Evolutionary conservation across 1,140 invertebrate genomes (phyloP).

Genomic region (Drosophila littoralis): DNA sequence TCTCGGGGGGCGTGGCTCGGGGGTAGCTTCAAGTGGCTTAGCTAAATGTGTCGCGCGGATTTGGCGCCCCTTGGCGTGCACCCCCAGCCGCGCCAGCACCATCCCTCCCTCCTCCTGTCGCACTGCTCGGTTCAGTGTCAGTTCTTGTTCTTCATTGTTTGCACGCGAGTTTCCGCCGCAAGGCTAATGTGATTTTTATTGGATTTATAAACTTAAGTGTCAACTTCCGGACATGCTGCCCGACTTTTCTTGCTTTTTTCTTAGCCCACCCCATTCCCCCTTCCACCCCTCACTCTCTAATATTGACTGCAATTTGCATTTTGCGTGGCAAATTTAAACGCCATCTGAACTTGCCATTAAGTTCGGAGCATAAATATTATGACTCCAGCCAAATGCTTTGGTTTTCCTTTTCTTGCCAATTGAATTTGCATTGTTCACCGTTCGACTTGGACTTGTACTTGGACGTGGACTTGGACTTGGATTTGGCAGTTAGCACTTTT

Average conservation of each 20-base stretch:
- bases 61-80: constrained; percentile 6
- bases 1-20: neutral
- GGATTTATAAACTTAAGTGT: constrained; percentile 75
- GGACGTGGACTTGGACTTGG: constrained; percentile 8
- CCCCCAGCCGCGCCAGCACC: neutral
- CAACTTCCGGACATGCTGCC: constrained; percentile 56
- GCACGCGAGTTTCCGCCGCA: constrained; percentile 61
- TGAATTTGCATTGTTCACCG: constrained; percentile 54
- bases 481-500: constrained; percentile 5
- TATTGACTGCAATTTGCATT: constrained; percentile 36
- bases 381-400: constrained; percentile 14
- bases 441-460: constrained; percentile 11
- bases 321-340: constrained; percentile 42
- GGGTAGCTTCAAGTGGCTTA: constrained; percentile 56
- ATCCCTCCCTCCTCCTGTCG: neutral
- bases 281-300: constrained; percentile 1
- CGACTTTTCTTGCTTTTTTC: constrained; percentile 1
- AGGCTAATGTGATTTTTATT: constrained; percentile 78
- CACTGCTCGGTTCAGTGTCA: constrained; percentile 39
- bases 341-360: constrained; percentile 43
- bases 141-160: constrained; percentile 52
- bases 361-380: constrained; percentile 53
- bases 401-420: constrained; percentile 25
- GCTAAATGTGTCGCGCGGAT: constrained; percentile 62
- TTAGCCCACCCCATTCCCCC: constrained; percentile 8